Evolutionary conservation across 2,113 vertebrate genomes (phyloP), one percentile per base, ranked within the genome.

Genomic region (Apodemus speciosus): DNA sequence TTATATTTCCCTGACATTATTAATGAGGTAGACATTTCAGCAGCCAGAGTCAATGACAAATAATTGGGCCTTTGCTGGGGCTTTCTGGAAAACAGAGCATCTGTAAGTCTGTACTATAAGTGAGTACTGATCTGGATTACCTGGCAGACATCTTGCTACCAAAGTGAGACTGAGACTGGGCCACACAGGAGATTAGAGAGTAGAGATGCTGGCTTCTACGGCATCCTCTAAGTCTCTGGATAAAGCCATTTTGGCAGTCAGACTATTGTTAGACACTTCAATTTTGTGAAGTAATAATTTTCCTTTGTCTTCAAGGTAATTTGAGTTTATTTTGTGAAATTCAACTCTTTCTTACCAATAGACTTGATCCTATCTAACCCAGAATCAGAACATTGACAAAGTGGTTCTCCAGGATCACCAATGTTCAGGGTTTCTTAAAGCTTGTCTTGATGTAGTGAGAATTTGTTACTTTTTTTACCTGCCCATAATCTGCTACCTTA

Each of bases 261-360:
- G 38, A 89, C 66, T 71, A 81, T 60, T 88, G 40, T 14, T 60
- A 60, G 79, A 76, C 30, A 53, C 90, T 94, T 87, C 60, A 25
- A 4, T 79, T 88, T 90, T 43, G 51, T 43, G 25, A 80, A 10
- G 30, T 73, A 69, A 89, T 46, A 75, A 62, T 46, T n/a, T 88
- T 35, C 16, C 43, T 49, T 49, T 53, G n/a, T 81, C 9, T 3
- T 58, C 71, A 80, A 73, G 46, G 58, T 49, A 56, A 69, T 64
- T 85, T 86, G 20, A 92, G 1, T 76, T 85, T 76, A 60, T n/a
- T 91, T 69, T 68, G 72, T 80, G 38, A 91, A 88, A 38, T 38
- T 56, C 30, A 75, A 79, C 60, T 93, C 43, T 46, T 81, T n/a
- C 46, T 64, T 69, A 81, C 21, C 88, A 49, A 10, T 76, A 6